Evolutionary conservation across 2,113 vertebrate genomes (phyloP).

Genomic region (Serilophus lunatus): DNA sequence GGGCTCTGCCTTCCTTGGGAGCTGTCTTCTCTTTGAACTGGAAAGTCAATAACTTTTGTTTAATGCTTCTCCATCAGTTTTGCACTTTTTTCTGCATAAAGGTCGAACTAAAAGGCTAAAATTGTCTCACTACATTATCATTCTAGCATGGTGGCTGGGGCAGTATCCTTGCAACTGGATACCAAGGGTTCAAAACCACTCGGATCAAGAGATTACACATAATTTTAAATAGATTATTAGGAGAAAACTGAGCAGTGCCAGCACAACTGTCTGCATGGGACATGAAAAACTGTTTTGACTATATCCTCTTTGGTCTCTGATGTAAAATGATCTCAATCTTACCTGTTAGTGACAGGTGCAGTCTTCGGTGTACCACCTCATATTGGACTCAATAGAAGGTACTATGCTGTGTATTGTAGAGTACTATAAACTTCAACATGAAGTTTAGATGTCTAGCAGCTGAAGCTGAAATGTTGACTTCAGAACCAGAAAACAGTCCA

Average conservation of each 20-base stretch:
- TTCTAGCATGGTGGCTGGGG: neutral
- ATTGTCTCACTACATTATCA: neutral
- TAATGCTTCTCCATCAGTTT: neutral
- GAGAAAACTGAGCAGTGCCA: neutral
- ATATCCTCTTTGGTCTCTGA: neutral
- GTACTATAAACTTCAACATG: neutral
- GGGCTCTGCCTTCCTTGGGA: neutral
- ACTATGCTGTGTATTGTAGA: neutral
- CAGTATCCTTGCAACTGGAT: neutral
- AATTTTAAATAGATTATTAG: neutral
- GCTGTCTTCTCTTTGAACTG: neutral
- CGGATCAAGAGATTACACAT: neutral
- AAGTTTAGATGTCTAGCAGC: neutral
- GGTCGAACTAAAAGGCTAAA: neutral
- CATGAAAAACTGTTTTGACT: neutral
- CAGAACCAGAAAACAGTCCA: neutral
- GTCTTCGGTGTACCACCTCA: neutral
- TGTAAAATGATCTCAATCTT: neutral
- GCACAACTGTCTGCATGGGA: neutral
- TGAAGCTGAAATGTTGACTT: neutral
- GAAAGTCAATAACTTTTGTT: neutral
- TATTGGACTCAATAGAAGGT: neutral
- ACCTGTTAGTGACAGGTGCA: rapidly evolving
- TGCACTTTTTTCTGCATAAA: neutral
- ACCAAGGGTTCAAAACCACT: neutral